Base-by-base conservation (phyloP, 2,113 vertebrate genomes). In the Ictalurus punctatus region DNA sequence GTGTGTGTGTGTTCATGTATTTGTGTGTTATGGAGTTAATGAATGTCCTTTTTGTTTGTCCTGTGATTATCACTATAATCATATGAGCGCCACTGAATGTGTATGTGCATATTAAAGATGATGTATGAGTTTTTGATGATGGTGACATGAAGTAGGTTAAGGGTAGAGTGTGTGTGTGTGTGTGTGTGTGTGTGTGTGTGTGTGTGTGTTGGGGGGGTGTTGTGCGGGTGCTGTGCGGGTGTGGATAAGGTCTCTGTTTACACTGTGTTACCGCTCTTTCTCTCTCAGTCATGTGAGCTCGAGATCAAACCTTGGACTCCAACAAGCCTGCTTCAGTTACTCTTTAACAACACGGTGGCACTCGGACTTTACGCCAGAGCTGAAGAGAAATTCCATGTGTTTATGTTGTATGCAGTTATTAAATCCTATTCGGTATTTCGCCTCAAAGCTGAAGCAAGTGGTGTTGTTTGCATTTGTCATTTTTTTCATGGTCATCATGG, bases 211-310 rank as follows among this genome's bases (percentile, higher is more conserved):
- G 34, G 34, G 40, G 40, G 4, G 40, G 76, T 85, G 56, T 83
- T 48, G 74, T 81, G 80, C 87, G 71, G 79, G 58, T 56, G 79
- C 79, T 86, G 83, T 88, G 71, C 83, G 88, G 86, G 90, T 88
- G 90, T 91, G 90, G 89, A 88, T 79, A 88, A 88, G 48, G 78
- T 88, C 86, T 90, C 84, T 91, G 80, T 91, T 89, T 88, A 83
- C 87, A 82, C 52, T 86, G 61, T 14, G 78, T 87, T 27, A 65
- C 44, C 84, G 30, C 27, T 65, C 48, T 83, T 73, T 86, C 59
- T 67, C 81, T 90, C 81, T 84, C 69, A 13, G 89, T 91, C 90
- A 91, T 52, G 69, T 91, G 90, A 89, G 90, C 67, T 67, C 52
- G 30, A 23, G 59, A 76, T 63, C 86, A 89, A 91, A 91, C 88